Conservation (phyloP, 2,113 vertebrate genomes). For the Loxodonta africana region DNA sequence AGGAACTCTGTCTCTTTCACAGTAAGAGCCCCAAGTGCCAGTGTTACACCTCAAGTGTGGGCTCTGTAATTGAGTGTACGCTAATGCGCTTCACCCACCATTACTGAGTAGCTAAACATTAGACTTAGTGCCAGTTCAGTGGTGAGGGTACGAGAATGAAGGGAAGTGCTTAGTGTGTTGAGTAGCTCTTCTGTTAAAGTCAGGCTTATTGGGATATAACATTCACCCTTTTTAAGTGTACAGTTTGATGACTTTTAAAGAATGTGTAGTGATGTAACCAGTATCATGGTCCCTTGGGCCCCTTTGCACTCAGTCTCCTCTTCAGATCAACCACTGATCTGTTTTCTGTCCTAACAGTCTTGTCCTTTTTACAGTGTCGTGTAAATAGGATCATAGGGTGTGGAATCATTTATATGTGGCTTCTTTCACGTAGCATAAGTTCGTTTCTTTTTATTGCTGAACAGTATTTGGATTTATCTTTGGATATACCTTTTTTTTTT, state of each 20-base stretch:
- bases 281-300: not conserved
- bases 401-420: not conserved
- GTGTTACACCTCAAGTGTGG: not conserved
- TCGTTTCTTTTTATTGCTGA: conserved; percentile 29
- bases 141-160: not conserved
- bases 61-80: not conserved
- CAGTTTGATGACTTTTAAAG: conserved; percentile 8
- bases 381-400: not conserved
- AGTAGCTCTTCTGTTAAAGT: conserved; percentile 20
- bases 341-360: not conserved
- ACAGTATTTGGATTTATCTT: not conserved
- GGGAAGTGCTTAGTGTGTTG: not conserved
- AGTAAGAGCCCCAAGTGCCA: not conserved
- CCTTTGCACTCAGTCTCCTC: not conserved
- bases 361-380: not conserved
- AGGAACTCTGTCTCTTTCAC: not conserved
- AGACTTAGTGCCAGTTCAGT: not conserved
- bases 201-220: not conserved
- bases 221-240: not conserved
- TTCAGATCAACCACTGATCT: not conserved
- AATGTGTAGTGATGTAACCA: not conserved
- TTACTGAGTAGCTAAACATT: not conserved
- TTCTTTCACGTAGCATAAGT: not conserved
- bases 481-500: not conserved
- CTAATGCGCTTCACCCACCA: not conserved